Evolutionary conservation across 2,113 vertebrate genomes (phyloP), one percentile per base, ranked within the genome.

Genomic region (Hyperoodon ampullatus): DNA sequence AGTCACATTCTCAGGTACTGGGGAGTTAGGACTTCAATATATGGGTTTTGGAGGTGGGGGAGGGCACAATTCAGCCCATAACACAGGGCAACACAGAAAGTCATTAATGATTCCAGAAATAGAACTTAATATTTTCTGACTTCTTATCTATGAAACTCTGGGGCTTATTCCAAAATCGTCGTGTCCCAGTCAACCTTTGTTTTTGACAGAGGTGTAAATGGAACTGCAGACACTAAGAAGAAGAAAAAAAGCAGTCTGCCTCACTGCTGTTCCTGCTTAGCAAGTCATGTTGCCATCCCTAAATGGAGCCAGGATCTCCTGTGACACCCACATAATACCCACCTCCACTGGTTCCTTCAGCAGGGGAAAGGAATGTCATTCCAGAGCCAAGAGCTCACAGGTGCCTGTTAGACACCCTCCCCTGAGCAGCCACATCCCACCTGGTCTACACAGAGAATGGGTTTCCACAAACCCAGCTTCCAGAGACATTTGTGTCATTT

Each of bases 161-260:
- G 55, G 33, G 70, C 83, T 96, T 78, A 71, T 90, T 74, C 44
- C 74, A 94, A 61, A 60, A 47, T 89, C 33, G 70, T 8, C 1
- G 0, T 80, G 61, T 93, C 58, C 83, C 80, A 30, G 8, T 93
- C 91, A 93, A 65, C 80, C 44, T 60, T 88, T 83, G 23, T 72
- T 93, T 77, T 42, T 68, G 70, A 96, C 74, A 94, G 35, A 95
- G 55, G 70, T 85, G 72, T 75, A 90, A 96, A 92, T 86, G 97
- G 91, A 86, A 82, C 70, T 78, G 39, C 71, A 87, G 93, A 81
- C 2, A 1, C 53, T 84, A 65, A 74, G 63, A 91, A 74, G 55
- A 33, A 42, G 21, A 60, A 60, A 58, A 60, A 63, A 53, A 82
- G 55, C 63, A 44, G 30, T 39, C 24, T 65, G 26, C 70, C 61